Evolutionary conservation across 2,797 vertebrate genomes (phyloP).

Genomic region (Odontamblyopus lacepedii): DNA sequence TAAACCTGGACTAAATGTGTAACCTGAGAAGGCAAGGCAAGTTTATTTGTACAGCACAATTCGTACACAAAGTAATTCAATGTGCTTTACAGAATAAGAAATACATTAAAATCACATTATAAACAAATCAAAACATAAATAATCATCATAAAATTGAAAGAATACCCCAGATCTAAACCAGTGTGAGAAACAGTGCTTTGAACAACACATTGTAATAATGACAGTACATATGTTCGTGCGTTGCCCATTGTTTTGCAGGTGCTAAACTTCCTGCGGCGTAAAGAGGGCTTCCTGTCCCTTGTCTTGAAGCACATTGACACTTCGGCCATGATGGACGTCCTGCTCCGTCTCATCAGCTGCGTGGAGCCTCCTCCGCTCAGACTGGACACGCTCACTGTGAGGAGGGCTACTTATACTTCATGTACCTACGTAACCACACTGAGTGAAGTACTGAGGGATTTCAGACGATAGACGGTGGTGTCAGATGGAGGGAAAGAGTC

Average conservation of each 20-base stretch:
- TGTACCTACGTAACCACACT: too few relatives aligned
- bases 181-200: background rate
- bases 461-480: too few relatives aligned
- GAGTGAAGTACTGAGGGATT: too few relatives aligned
- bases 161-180: background rate
- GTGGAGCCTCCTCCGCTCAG: slow-evolving; percentile 90
- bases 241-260: slow-evolving; percentile 75
- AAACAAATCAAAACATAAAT: too few relatives aligned
- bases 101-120: too few relatives aligned
- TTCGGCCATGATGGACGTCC: slow-evolving; percentile 97
- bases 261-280: slow-evolving; percentile 89
- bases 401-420: slow-evolving; percentile 29
- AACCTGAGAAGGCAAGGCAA: background rate
- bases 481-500: too few relatives aligned
- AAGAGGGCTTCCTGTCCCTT: slow-evolving; percentile 87
- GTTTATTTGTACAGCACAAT: too few relatives aligned
- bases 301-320: slow-evolving; percentile 94
- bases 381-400: slow-evolving; percentile 90
- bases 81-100: too few relatives aligned
- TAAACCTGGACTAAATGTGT: background rate
- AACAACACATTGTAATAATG: background rate
- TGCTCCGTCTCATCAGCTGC: slow-evolving; percentile 94
- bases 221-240: background rate
- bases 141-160: too few relatives aligned
- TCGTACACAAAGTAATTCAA: too few relatives aligned